Base-by-base conservation (phyloP, 1,140 invertebrate species). In the Paramacrobiotus metropolitanus region DNA sequence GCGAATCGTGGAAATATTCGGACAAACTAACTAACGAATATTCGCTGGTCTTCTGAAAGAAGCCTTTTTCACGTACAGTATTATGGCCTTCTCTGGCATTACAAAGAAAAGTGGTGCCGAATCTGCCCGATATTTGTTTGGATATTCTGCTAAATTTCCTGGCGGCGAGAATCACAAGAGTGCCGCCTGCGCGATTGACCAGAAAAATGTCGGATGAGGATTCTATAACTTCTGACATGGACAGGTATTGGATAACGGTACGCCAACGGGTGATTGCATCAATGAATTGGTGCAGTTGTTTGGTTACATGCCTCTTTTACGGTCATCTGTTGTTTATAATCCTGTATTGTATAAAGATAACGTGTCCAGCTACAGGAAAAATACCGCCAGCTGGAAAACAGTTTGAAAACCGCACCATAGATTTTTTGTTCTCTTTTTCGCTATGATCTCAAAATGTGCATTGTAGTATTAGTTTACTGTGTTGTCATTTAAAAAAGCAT, bases 111-210 rank as follows among this genome's bases (percentile, higher is more conserved):
- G 62, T 83, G 71, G 86, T 86, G 60, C 87, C 93, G 62, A 85
- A 88, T 68, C 84, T 89, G 71, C 83, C 84, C 63, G 82, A 84
- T 69, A 92, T 92, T 76, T 95, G 91, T 76, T 88, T 94, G 76
- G 90, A 96, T 75, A 93, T 95, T 72, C 80, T 95, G 65, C 86
- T 95, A 80, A 94, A 94, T 77, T 90, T 93, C 73, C 79, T 96
- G 68, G 86, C 92, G 66, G 86, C 85, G 72, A 87, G 93, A 74
- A 82, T 90, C 66, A 91, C 87, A 59, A 80, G 87, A 67, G 80
- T 86, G 68, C 85, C 90, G 69, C 90, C 91, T 62, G 85, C 95
- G 68, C 95, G 95, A 79, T 84, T 96, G 64, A 92, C 88, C 30
- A 87, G 90, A 44, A 91, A 92, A 72, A 82, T 85, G 67, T 91